These are phyloP conservation scores for Gnathonemus longibarbis DNA, from an alignment of 2,113 vertebrate species.

Conservation along the genomic window DNA sequence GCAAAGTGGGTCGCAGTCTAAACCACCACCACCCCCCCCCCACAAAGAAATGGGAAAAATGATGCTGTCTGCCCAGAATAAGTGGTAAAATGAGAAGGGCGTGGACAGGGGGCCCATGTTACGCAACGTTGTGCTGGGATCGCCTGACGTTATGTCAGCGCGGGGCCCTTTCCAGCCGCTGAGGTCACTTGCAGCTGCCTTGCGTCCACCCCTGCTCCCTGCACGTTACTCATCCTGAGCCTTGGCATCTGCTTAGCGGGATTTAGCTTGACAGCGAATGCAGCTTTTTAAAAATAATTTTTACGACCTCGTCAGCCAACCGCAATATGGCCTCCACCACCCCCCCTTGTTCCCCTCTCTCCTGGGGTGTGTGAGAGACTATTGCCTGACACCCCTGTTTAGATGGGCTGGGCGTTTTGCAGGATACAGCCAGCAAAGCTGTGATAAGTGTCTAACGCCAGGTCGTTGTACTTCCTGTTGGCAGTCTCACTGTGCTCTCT, in stretches of 20 bases:
- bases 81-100: not conserved
- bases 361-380: not conserved
- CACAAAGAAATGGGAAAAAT: not conserved
- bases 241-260: not conserved
- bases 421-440: not conserved
- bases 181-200: conserved; percentile 21
- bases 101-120: not conserved
- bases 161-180: conserved; percentile 24
- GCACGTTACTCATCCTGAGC: not conserved
- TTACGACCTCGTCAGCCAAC: not conserved
- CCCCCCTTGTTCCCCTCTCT: not conserved
- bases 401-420: not conserved
- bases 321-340: not conserved
- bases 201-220: not conserved
- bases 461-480: not conserved
- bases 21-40: not conserved
- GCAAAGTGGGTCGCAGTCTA: not conserved
- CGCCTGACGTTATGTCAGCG: conserved; percentile 27
- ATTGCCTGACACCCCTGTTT: not conserved
- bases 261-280: not conserved
- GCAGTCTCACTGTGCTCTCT: not conserved
- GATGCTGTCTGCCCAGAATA: not conserved
- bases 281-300: not conserved
- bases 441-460: not conserved
- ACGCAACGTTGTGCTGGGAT: not conserved